Evolutionary conservation across 2,113 vertebrate genomes (phyloP).

Genomic region (Hypocryptadius cinnamomeus): DNA sequence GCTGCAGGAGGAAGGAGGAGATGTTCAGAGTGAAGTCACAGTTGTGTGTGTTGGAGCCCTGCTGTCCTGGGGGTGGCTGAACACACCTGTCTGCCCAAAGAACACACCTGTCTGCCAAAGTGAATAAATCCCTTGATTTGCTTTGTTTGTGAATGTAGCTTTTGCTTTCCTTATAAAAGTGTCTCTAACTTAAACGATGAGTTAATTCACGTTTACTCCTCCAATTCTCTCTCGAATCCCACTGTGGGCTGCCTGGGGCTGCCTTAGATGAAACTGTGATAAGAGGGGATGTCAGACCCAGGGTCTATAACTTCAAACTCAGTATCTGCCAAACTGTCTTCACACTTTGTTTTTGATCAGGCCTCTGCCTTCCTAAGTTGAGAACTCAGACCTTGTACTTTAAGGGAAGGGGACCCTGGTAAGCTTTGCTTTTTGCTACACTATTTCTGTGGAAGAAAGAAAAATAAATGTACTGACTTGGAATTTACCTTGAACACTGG

Average conservation of each 20-base stretch:
- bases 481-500: background rate
- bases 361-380: background rate
- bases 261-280: background rate
- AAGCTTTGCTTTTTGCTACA: background rate
- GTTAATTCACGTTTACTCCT: background rate
- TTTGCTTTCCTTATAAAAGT: background rate
- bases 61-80: background rate
- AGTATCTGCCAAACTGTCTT: background rate
- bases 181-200: background rate
- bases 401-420: fast-evolving
- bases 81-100: background rate
- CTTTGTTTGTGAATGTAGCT: background rate
- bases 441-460: background rate
- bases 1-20: background rate
- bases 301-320: background rate
- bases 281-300: background rate
- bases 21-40: background rate
- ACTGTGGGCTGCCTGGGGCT: background rate
- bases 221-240: background rate
- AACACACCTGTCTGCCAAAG: background rate
- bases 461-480: background rate
- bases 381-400: background rate
- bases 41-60: background rate
- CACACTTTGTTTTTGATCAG: background rate
- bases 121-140: background rate